phyloP scores from a whole-genome alignment of 2,797 vertebrate genomes.

The Dermochelys coriacea region DNA sequence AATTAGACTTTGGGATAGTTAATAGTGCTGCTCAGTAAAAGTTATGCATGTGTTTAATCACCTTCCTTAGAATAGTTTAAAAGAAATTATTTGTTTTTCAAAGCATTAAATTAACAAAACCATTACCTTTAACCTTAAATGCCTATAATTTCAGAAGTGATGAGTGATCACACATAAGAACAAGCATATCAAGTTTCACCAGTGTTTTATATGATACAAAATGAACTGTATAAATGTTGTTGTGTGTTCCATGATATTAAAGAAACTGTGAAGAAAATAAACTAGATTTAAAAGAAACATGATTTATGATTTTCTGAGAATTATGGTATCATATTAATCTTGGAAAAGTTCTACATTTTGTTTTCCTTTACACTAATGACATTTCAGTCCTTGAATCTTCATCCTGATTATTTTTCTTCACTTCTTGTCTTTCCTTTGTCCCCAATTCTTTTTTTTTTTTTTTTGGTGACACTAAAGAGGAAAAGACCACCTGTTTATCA shows the following conservation, averaged over 20 bases:
- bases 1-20: background rate
- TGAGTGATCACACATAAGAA: background rate
- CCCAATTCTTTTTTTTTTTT: background rate
- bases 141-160: background rate
- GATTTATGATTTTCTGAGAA: background rate
- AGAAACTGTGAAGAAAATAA: background rate
- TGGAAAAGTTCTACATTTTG: background rate
- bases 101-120: background rate
- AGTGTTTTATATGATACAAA: background rate
- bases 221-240: too few species aligned
- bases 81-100: background rate
- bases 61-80: background rate
- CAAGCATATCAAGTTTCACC: background rate
- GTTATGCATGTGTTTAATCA: background rate
- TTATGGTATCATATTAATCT: background rate
- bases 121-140: background rate
- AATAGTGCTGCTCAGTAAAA: background rate
- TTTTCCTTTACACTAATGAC: fast-evolving
- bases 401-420: background rate
- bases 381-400: background rate
- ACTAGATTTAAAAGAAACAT: background rate
- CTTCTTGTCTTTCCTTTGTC: background rate
- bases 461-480: background rate
- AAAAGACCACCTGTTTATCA: background rate
- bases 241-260: background rate